These are phyloP conservation scores for Circaetus cinerascens DNA, from an alignment of 2,113 vertebrate genomes.

Conservation along the genomic window DNA sequence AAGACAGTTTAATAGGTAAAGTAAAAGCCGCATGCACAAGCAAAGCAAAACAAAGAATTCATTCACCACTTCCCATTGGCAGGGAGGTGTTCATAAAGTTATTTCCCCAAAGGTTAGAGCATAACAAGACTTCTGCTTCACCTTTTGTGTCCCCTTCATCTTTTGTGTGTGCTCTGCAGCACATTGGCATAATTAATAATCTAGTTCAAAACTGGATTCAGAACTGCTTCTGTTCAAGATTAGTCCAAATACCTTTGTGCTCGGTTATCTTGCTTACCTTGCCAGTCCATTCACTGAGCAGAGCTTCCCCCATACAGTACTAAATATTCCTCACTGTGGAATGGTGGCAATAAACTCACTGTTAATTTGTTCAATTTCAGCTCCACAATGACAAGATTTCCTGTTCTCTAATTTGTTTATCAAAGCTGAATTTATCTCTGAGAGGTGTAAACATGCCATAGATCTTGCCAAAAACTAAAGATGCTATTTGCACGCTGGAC, in stretches of 20 bases:
- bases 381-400: neutral
- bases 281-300: neutral
- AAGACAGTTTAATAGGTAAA: neutral
- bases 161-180: neutral
- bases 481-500: neutral
- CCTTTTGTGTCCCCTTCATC: neutral
- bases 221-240: neutral
- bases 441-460: neutral
- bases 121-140: neutral
- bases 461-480: neutral
- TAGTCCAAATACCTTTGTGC: neutral
- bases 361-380: neutral
- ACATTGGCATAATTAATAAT: neutral
- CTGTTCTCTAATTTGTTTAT: neutral
- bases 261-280: neutral
- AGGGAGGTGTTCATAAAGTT: neutral
- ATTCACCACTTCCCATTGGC: neutral
- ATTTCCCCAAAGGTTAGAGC: neutral
- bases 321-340: neutral
- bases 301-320: neutral
- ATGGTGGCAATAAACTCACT: neutral
- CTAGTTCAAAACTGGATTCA: neutral
- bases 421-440: neutral
- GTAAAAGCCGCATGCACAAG: neutral
- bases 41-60: neutral